Evolutionary conservation across 1,140 invertebrate species (phyloP), one percentile per base, ranked within the genome.

Genomic region (Procambarus virginalis): DNA sequence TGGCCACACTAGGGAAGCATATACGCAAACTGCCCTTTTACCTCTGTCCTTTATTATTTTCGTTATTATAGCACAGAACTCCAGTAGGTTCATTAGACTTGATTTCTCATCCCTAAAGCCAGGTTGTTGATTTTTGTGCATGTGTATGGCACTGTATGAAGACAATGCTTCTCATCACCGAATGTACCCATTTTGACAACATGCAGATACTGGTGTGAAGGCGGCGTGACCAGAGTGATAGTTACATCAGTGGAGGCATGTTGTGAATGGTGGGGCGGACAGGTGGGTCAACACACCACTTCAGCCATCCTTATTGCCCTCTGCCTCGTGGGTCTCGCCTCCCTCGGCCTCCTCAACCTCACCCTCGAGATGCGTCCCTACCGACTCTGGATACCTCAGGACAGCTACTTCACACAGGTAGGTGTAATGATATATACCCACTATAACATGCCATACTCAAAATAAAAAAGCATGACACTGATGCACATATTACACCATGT

Each of bases 331-430:
- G 84, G 94, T 1, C 34, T 95, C 4, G 95, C 94, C 92, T 93
- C 93, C 88, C 92, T 95, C 81, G 96, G 96, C 75, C 93, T 96
- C 58, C 92, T 96, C 10, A 93, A 93, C 91, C 96, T 96, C 93
- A 94, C 94, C 90, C 94, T 95, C 92, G 95, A 95, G 91, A 95
- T 94, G 92, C 96, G 96, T 93, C 96, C 96, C 2, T 93, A 96
- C 89, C 96, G 96, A 93, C 93, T 97, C 86, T 97, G 96, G 96
- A 95, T 97, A 6, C 94, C 95, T 12, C 94, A 94, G 58, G 93
- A 96, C 86, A 96, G 96, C 0, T 95, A 96, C 85, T 97, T 96
- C 93, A 94, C 95, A 60, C 93, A 93, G 89, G 96, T 96, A 90
- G 51, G 51, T 96, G 96, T 6, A 95, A 96, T 91, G 96, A 96